Conservation (phyloP, 2,888 invertebrate genomes). For the Carcina quercana region DNA sequence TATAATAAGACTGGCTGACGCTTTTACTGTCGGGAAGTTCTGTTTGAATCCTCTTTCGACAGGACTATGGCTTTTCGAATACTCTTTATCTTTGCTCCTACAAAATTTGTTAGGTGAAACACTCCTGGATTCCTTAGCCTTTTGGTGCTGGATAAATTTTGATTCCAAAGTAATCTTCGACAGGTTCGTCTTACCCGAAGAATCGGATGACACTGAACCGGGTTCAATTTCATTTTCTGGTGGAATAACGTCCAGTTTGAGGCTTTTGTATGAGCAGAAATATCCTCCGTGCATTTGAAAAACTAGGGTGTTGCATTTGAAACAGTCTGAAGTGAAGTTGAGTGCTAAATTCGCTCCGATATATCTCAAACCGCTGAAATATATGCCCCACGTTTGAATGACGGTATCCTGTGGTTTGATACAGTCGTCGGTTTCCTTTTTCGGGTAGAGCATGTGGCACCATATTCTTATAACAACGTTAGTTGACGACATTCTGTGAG, state of each 20-base stretch:
- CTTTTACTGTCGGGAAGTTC: conserved; percentile 42
- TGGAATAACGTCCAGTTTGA: conserved; percentile 64
- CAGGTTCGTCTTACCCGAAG: conserved; percentile 49
- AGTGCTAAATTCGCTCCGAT: conserved; percentile 81
- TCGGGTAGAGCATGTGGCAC: conserved; percentile 47
- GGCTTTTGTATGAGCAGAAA: conserved; percentile 79
- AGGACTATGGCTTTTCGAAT: conserved; percentile 67
- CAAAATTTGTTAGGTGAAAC: conserved; percentile 52
- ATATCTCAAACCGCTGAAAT: conserved; percentile 87
- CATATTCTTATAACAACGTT: conserved; percentile 65
- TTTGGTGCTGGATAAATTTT: conserved; percentile 40
- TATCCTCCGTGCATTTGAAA: conserved; percentile 92
- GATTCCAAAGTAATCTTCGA: conserved; percentile 53
- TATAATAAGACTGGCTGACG: conserved; percentile 52
- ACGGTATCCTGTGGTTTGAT: conserved; percentile 66
- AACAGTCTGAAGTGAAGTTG: conserved; percentile 78
- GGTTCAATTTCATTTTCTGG: conserved; percentile 60
- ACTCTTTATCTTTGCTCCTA: conserved; percentile 47
- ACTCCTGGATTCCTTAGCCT: conserved; percentile 50
- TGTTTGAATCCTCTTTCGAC: conserved; percentile 55
- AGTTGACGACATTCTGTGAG: conserved; percentile 60
- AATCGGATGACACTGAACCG: conserved; percentile 55
- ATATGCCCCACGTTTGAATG: conserved; percentile 88
- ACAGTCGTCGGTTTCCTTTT: conserved; percentile 23
- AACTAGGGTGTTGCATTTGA: conserved; percentile 83